phyloP scores from a whole-genome alignment of 1,140 invertebrate genomes.

The Hestina assimilis region DNA sequence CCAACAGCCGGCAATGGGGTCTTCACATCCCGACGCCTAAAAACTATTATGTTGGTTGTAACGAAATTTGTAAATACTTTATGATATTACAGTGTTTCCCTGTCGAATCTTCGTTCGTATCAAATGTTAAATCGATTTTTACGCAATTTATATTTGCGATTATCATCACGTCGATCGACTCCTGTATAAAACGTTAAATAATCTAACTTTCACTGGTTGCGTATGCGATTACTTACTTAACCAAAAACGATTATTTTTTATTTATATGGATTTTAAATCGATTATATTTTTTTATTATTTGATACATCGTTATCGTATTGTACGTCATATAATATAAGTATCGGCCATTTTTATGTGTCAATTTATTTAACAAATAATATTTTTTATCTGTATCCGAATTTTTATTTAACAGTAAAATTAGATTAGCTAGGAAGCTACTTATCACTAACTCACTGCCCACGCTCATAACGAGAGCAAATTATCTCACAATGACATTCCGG shows the following conservation, averaged over 20 bases:
- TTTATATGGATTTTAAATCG: background rate
- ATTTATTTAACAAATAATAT: no score
- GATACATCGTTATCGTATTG: no score
- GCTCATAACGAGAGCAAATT: slow-evolving; percentile 29
- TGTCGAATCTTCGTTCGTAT: no score
- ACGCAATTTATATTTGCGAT: slow-evolving; percentile 1
- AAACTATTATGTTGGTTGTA: no score
- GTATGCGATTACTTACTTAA: background rate
- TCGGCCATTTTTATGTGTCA: no score
- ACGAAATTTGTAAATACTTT: no score
- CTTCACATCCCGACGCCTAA: no score
- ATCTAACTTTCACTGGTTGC: slow-evolving; percentile 3
- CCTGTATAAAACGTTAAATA: background rate
- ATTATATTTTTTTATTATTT: background rate
- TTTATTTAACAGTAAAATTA: slow-evolving; percentile 10
- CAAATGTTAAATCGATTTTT: slow-evolving; percentile 6
- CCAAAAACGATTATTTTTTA: background rate
- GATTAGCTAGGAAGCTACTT: slow-evolving; percentile 29
- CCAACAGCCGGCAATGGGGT: no score
- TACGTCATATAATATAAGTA: no score
- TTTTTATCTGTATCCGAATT: background rate
- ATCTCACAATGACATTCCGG: slow-evolving; percentile 46
- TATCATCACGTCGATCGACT: background rate
- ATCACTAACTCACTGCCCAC: slow-evolving; percentile 33
- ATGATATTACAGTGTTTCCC: no score